phyloP scores from a whole-genome alignment of 2,113 vertebrate species.

The Phaethon lepturus region DNA sequence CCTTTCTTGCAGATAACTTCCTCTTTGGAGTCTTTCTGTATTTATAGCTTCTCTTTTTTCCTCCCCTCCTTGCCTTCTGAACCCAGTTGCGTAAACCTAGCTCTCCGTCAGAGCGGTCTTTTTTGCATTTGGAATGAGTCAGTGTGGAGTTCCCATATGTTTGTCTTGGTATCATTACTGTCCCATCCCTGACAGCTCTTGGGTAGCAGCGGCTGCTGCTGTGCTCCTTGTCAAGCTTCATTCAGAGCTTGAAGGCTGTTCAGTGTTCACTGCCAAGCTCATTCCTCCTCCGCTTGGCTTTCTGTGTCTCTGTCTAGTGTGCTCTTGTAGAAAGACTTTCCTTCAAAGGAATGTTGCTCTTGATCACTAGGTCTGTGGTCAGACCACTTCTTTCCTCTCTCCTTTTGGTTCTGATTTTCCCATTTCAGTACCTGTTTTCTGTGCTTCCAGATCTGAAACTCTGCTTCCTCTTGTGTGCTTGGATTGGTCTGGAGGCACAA shows the following conservation, averaged over 20 bases:
- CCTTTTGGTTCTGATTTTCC: neutral
- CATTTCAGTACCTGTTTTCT: neutral
- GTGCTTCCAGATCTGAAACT: neutral
- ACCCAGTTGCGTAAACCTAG: neutral
- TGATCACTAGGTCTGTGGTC: neutral
- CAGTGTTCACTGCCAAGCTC: neutral
- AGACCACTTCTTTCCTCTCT: neutral
- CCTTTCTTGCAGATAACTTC: neutral
- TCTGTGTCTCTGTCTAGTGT: rapidly evolving
- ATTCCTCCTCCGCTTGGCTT: neutral
- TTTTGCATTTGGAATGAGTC: neutral
- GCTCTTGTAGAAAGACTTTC: neutral
- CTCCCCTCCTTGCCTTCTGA: neutral
- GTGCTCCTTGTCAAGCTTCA: neutral
- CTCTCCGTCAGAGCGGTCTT: neutral
- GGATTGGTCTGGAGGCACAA: rapidly evolving
- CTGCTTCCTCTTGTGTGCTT: neutral
- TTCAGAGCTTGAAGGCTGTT: neutral
- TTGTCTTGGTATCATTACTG: neutral
- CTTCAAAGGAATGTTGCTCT: neutral
- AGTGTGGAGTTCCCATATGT: neutral
- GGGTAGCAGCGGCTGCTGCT: neutral
- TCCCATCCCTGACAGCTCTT: neutral
- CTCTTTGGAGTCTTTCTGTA: neutral
- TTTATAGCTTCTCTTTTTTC: neutral